Conservation (phyloP, 2,113 vertebrate genomes). For the cattle (Bos taurus) region ARS-UCD2.0 NC_037336.1:96789501-96790000, state of each 20-base stretch:
- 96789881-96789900: background rate
- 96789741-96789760: background rate
- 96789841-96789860: fast-evolving
- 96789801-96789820: fast-evolving
- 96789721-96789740: background rate
- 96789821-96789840: background rate
- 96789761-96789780: background rate
- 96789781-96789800: background rate
- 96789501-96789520: background rate
- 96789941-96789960: background rate
- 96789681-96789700: background rate
- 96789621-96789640: background rate
- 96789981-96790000: background rate
- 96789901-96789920: background rate
- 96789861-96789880: background rate
- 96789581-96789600: background rate
- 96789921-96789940: background rate
- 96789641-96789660: background rate
- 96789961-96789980: background rate
- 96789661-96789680: background rate
- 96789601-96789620: background rate
- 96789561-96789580: background rate
- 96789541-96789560: background rate
- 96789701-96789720: background rate
- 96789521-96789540: background rate